Evolutionary conservation across 2,113 vertebrate genomes (phyloP).

Genomic region (Macrotus californicus): DNA sequence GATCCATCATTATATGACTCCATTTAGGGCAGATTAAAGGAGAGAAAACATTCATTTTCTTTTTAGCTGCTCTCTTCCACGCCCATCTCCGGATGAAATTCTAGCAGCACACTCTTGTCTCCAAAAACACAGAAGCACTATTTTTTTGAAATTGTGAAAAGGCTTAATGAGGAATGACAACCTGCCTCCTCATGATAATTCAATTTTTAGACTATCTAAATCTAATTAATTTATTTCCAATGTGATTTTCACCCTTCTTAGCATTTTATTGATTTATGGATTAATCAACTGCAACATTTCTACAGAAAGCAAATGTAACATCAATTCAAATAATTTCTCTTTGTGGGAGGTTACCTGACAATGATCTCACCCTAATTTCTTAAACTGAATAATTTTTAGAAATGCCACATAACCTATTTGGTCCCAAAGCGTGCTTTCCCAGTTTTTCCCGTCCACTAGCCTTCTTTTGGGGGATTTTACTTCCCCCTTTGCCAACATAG

Average conservation of each 20-base stretch:
- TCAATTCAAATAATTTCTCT: not conserved
- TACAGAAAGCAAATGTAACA: conserved; percentile 20
- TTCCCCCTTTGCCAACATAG: not conserved
- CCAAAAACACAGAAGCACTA: not conserved
- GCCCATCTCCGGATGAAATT: not conserved
- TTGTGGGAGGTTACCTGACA: not conserved
- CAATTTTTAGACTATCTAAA: conserved; percentile 41
- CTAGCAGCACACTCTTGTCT: not conserved
- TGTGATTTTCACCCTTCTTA: conserved; percentile 34
- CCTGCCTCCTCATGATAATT: not conserved
- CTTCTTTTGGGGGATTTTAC: not conserved
- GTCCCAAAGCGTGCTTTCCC: not conserved
- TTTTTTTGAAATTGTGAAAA: not conserved
- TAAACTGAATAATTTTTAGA: not conserved
- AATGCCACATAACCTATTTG: not conserved
- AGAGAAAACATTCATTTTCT: not conserved
- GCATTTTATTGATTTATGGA: conserved; percentile 34
- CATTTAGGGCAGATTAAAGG: not conserved
- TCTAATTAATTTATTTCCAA: conserved; percentile 54
- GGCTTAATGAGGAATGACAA: conserved; percentile 41
- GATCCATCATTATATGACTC: not conserved
- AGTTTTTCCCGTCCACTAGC: not conserved
- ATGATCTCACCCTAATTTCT: not conserved
- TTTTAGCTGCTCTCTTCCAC: not conserved
- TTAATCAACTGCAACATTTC: conserved; percentile 36